Evolutionary conservation across 2,113 vertebrate genomes (phyloP), one percentile per base, ranked within the genome.

Genomic region (Peucedramus taeniatus): DNA sequence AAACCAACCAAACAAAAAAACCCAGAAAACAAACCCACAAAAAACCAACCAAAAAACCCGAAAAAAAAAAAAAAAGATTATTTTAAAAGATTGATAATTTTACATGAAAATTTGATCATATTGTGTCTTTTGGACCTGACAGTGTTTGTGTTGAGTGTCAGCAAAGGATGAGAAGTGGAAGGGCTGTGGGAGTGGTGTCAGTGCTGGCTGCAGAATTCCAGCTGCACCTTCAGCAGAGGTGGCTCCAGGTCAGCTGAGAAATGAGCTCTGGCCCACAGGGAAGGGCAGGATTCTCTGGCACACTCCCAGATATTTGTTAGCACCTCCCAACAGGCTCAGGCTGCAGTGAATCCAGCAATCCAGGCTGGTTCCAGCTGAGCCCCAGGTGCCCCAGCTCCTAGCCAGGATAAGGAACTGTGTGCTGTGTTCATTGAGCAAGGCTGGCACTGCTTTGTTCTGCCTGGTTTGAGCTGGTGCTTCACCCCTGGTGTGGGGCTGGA

Each of bases 171-270:
- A 83, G 44, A 54, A 21, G 28, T 9, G 13, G 47, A 16, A 7
- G 15, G 69, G 33, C 13, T 70, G 51, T 75, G 71, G 28, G 42
- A 40, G 44, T 11, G 21, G 9, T 37, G 39, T 24, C 53, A 6
- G 54, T 3, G 47, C 35, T 44, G 40, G 23, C 64, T 30, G 3
- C 22, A 47, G 49, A 33, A 68, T 54, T 31, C 53, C 59, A 16
- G 0, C 1, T 4, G 15, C 42, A 3, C 9, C 16, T 82, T 4
- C 26, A 31, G 15, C 15, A n/a, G 17, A 13, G n/a, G 21, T 14
- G 13, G 42, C 45, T 69, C 39, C 45, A 11, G 50, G 18, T 30
- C 42, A 37, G 53, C 33, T 72, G 61, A 64, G 53, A 42, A 60
- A 57, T 26, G 3, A 54, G 30, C 26, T 50, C 42, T 53, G 76